Conservation (phyloP, 2,888 invertebrate species). For the Pammene fasciana region DNA sequence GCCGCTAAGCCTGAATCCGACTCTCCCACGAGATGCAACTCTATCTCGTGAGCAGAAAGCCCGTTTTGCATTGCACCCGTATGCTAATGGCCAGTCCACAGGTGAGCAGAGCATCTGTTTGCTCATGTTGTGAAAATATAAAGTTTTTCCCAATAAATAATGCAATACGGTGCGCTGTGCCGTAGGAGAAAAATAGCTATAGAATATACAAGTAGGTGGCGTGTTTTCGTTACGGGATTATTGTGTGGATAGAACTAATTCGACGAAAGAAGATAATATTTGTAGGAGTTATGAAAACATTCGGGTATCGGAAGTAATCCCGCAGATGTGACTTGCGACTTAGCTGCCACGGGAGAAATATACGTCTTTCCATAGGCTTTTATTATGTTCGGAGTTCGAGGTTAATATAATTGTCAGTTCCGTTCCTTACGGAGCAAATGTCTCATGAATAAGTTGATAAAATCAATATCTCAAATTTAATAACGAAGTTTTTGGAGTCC, state of each 20-base stretch:
- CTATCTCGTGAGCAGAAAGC: constrained; percentile 50
- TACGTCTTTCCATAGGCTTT: constrained; percentile 42
- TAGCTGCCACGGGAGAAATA: constrained; percentile 41
- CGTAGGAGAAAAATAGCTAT: constrained; percentile 42
- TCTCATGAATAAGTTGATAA: constrained; percentile 34
- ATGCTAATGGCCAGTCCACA: constrained; percentile 67
- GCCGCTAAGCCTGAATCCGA: constrained; percentile 44
- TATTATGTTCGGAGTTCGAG: constrained; percentile 45
- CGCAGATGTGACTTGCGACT: constrained; percentile 55
- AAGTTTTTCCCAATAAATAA: constrained; percentile 81
- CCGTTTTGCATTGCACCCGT: constrained; percentile 51
- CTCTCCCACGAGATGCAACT: constrained; percentile 47
- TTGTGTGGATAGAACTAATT: constrained; percentile 59
- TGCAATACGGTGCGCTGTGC: constrained; percentile 59
- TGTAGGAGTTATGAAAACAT: constrained; percentile 60
- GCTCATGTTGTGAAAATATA: constrained; percentile 76
- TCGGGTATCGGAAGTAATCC: constrained; percentile 53
- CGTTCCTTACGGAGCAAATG: constrained; percentile 23
- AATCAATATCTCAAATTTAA: constrained; percentile 20
- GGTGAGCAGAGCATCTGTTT: constrained; percentile 74
- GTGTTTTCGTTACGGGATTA: constrained; percentile 58
- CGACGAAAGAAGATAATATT: constrained; percentile 53
- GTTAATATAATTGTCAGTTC: constrained; percentile 46
- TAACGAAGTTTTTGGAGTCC: constrained; percentile 1
- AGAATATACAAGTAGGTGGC: constrained; percentile 43